phyloP scores from a whole-genome alignment of 2,888 invertebrate genomes.

The Tetragonula carbonaria region DNA sequence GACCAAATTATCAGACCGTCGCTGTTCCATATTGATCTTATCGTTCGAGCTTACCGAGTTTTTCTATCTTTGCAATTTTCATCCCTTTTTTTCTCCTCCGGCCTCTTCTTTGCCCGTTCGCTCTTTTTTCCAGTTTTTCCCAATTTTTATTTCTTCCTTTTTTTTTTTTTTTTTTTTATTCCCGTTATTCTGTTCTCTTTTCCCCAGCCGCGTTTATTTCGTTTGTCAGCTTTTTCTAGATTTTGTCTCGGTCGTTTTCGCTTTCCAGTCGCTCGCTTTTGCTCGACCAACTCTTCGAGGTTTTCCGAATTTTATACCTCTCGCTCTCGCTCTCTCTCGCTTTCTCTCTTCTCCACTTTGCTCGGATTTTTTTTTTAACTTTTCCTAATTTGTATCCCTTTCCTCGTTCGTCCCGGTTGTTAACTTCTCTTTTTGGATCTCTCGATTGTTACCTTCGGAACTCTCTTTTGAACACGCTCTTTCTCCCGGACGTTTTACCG shows the following conservation, averaged over 20 bases:
- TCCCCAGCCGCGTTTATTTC: neutral
- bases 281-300: neutral
- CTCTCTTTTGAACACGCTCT: neutral
- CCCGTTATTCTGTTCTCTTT: neutral
- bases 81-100: neutral
- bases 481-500: neutral
- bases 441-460: neutral
- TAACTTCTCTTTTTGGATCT: neutral
- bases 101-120: neutral
- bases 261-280: neutral
- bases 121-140: neutral
- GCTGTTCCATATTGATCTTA: too few species aligned
- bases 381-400: neutral
- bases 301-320: neutral
- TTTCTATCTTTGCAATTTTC: neutral
- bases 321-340: neutral
- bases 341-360: neutral
- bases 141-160: neutral
- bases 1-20: conserved; percentile 14
- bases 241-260: neutral
- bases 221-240: neutral
- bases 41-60: neutral
- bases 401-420: neutral
- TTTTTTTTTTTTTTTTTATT: neutral
- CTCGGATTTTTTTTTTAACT: neutral